Evolutionary conservation across 1,140 invertebrate genomes (phyloP).

Genomic region (Drosophila pallidifrons): DNA sequence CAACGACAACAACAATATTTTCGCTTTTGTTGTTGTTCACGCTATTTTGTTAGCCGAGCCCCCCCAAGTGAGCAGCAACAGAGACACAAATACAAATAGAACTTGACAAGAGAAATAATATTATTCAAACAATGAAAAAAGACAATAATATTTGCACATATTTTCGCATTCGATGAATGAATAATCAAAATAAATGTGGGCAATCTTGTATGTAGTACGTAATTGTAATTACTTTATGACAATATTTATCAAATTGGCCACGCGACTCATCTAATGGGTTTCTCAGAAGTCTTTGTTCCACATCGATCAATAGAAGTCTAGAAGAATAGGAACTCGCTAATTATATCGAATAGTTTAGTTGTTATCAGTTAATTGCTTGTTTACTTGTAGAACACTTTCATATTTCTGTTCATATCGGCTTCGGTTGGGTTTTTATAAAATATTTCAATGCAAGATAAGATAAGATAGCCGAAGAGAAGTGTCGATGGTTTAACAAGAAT

Average conservation of each 20-base stretch:
- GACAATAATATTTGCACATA: slow-evolving; percentile 51
- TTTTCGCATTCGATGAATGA: not conserved
- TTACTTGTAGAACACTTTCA: slow-evolving; percentile 51
- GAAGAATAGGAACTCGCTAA: slow-evolving; percentile 22
- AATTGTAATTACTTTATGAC: slow-evolving; percentile 7
- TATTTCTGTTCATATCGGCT: slow-evolving; percentile 25
- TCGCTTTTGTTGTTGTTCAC: slow-evolving; percentile 64
- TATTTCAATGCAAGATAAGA: slow-evolving; percentile 21
- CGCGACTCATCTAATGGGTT: slow-evolving; percentile 15
- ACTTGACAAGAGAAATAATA: slow-evolving; percentile 46
- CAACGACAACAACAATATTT: slow-evolving; percentile 27
- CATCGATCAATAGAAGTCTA: slow-evolving; percentile 23
- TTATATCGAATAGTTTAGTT: slow-evolving; percentile 31
- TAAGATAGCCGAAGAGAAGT: slow-evolving; percentile 13
- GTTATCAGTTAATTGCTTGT: slow-evolving; percentile 78
- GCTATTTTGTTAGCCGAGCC: slow-evolving; percentile 62
- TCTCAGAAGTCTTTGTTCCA: slow-evolving; percentile 23
- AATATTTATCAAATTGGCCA: slow-evolving; percentile 22
- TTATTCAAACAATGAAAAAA: slow-evolving; percentile 49
- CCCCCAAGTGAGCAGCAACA: slow-evolving; percentile 48
- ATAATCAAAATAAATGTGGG: slow-evolving; percentile 3
- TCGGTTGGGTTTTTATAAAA: slow-evolving; percentile 43
- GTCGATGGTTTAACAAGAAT: slow-evolving; percentile 29
- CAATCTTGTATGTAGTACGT: not conserved
- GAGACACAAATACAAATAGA: slow-evolving; percentile 32